Base-by-base conservation (phyloP, 2,888 invertebrate species). In the Cosmopolites sordidus region DNA sequence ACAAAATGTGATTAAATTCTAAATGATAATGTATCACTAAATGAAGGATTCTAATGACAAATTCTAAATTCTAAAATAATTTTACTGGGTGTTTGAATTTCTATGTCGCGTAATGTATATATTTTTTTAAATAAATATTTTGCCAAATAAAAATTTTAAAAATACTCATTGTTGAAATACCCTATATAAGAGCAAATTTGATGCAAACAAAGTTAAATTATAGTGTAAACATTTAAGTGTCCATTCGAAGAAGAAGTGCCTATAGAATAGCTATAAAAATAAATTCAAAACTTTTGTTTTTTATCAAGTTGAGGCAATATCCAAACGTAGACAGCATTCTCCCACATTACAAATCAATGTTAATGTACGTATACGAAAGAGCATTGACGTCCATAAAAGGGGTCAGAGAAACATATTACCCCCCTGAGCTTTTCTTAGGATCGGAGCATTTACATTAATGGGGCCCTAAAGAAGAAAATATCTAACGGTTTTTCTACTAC, bases 391-490 rank as follows among this genome's bases (percentile, higher is more conserved):
- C 45, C 42, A 48, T 53, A 53, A 53, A 53, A 40, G 50, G 48
- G 48, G 53, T 39, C 48, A 43, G 41, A 41, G 38, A 48, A 54
- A 54, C 42, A 44, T 49, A 54, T 54, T 49, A 41, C 42, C 29
- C 54, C 49, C 54, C 30, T 18, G 54, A 40, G 54, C 30, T 39
- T 49, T 53, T 46, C 38, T 51, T 46, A 51, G 48, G 43, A 48
- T 48, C 43, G 43, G 43, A 40, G 43, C 47, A 53, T 53, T 53
- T 53, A 53, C 53, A 53, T 53, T 53, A 53, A 53, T 53, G 40
- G 53, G 47, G 40, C 48, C 43, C 51, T 46, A 12, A 52, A 47
- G 53, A 30, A 48, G 43, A 38, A 48, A 53, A 53, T 48, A 43
- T 53, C 53, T 47, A 33, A 33, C 33, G 33, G 33, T 33, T 33